phyloP scores from a whole-genome alignment of 2,113 vertebrate species.

The Pleuronectes platessa region DNA sequence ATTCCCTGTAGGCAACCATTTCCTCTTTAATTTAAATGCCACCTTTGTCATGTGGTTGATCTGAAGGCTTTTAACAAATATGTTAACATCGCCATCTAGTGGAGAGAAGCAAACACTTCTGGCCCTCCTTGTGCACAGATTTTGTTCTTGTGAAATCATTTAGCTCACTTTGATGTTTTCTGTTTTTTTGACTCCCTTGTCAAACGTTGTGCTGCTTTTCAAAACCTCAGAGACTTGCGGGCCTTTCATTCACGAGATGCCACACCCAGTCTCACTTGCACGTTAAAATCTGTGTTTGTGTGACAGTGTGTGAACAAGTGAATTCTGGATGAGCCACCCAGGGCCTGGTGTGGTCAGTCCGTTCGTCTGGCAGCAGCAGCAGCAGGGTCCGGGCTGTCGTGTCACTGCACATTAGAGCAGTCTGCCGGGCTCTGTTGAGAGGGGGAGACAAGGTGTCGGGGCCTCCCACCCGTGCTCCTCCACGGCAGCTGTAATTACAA shows the following conservation, averaged over 20 bases:
- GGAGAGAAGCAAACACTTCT: slow-evolving; percentile 6
- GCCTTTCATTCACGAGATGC: slow-evolving; percentile 6
- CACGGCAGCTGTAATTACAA: slow-evolving; percentile 75
- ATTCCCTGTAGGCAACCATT: not conserved
- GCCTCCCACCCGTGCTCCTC: slow-evolving; percentile 59
- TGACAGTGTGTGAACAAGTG: slow-evolving; percentile 56
- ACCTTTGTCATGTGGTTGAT: not conserved
- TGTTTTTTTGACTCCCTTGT: not conserved
- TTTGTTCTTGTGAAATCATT: slow-evolving; percentile 23
- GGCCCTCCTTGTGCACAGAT: not conserved
- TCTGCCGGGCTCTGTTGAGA: slow-evolving; percentile 42
- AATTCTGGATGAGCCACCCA: slow-evolving; percentile 36
- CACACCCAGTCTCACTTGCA: slow-evolving; percentile 32
- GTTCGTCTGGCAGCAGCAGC: slow-evolving; percentile 23
- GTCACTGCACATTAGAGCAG: slow-evolving; percentile 67
- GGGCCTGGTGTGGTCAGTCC: slow-evolving; percentile 49
- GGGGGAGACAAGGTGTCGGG: slow-evolving; percentile 71
- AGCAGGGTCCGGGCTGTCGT: slow-evolving; percentile 53
- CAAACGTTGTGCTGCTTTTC: not conserved
- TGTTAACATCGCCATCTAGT: slow-evolving; percentile 50
- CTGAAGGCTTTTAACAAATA: not conserved
- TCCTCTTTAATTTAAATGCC: not conserved
- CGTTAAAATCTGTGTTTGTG: slow-evolving; percentile 6
- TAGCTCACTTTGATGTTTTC: no score
- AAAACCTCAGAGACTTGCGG: slow-evolving; percentile 8